Base-by-base conservation (phyloP, 2,113 vertebrate genomes). In the Microtus montanus region DNA sequence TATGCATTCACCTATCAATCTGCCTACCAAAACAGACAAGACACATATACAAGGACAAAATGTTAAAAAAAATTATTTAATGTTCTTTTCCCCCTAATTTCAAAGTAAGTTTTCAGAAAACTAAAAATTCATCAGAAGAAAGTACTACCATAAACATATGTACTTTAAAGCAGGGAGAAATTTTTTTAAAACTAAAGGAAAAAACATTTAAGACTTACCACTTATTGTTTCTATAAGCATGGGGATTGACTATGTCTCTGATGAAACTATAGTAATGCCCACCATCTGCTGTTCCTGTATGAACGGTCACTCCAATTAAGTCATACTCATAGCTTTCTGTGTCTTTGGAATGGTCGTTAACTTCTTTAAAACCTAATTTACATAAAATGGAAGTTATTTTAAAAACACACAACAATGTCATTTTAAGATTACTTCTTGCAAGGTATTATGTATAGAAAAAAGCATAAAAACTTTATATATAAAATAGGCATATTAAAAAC, bases 201-300 rank as follows among this genome's bases (percentile, higher is more conserved):
- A 79, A 79, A 97, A 47, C 63, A 44, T 44, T 85, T 49, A 22
- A 8, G 93, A 97, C 98, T 99, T 98, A 99, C 99, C 99, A 99
- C 96, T 99, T 99, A 98, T 99, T 99, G 98, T 99, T 99, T 97
- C 99, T 99, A 98, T 99, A 99, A 89, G 99, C 99, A n/a, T 99
- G 99, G 0, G 99, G 99, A 97, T 99, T 99, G 94, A 99, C 98
- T 89, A 99, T 99, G 97, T 99, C 99, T 89, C 99, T 98, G 97
- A 99, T 99, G 96, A 99, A 99, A 97, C 99, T 99, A 97, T 99
- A 99, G 98, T 99, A 99, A 97, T 99, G 99, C 0, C 99, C 99
- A 35, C 99, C 99, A 80, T 99, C 99, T 7, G 99, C 99, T 2
- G 99, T 99, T 83, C 99, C 99, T 7, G 99, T 99, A 98, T 99